phyloP scores from a whole-genome alignment of 2,888 invertebrate genomes.

The Teleogryllus oceanicus region DNA sequence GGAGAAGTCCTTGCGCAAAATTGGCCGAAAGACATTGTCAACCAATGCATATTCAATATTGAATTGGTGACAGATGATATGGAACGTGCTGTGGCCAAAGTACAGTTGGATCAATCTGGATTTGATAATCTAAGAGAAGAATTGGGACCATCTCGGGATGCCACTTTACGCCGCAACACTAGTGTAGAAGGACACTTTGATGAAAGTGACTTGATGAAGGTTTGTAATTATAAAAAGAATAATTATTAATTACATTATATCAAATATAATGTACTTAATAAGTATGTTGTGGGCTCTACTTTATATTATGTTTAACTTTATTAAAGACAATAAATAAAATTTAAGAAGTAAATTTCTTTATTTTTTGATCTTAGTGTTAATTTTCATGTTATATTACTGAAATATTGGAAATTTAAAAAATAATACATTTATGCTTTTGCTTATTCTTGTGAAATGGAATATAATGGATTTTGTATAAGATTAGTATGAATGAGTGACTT shows the following conservation, averaged over 20 bases:
- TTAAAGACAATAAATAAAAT: too few relatives aligned
- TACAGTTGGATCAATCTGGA: constrained; percentile 54
- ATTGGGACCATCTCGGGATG: constrained; percentile 49
- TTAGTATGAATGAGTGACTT: too few relatives aligned
- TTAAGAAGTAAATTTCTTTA: too few relatives aligned
- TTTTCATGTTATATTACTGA: too few relatives aligned
- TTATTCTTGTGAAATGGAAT: too few relatives aligned
- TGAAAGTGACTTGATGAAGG: constrained; percentile 57
- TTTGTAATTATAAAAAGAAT: constrained; percentile 37
- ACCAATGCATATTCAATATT: constrained; percentile 71
- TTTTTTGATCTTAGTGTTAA: too few relatives aligned
- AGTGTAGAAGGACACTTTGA: constrained; percentile 57
- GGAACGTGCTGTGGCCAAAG: constrained; percentile 64
- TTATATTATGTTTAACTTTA: too few relatives aligned
- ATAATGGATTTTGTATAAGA: too few relatives aligned
- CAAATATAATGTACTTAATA: background rate
- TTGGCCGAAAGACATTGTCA: constrained; percentile 77
- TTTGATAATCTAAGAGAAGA: constrained; percentile 56
- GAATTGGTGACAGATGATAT: constrained; percentile 73
- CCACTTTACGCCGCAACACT: constrained; percentile 48
- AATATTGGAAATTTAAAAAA: too few relatives aligned
- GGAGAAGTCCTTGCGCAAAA: constrained; percentile 71
- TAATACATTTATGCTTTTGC: too few relatives aligned
- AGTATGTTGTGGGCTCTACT: background rate
- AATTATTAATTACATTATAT: background rate